A percentile compares a stretch with the other conserved stretches of the same genome.
phyloP scores from a whole-genome alignment of 2,888 invertebrate species.

The Flabesymbios commensalis region DNA sequence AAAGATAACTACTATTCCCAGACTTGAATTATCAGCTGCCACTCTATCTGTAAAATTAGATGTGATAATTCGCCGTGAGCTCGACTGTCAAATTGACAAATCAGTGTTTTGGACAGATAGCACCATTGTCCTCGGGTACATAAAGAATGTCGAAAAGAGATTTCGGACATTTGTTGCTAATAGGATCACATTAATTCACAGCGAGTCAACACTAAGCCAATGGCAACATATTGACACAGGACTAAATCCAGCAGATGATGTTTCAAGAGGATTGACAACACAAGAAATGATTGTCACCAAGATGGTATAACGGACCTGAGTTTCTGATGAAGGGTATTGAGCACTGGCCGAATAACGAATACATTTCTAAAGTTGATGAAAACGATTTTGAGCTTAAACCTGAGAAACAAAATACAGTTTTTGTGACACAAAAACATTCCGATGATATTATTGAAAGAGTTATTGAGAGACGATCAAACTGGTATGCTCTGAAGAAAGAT shows the following conservation, averaged over 20 bases:
- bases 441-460: background rate
- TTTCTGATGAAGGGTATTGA: background rate
- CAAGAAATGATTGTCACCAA: background rate
- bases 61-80: background rate
- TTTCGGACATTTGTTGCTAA: constrained; percentile 8
- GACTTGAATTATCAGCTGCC: constrained; percentile 8
- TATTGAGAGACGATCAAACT: background rate
- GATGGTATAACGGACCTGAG: background rate
- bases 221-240: background rate
- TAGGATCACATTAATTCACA: constrained; percentile 7
- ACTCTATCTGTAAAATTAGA: background rate
- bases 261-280: constrained; percentile 1
- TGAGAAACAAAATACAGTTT: background rate
- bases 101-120: constrained; percentile 10
- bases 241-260: constrained; percentile 7
- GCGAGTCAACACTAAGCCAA: background rate
- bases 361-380: background rate
- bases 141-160: background rate
- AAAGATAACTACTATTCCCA: constrained; percentile 7
- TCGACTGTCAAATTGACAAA: background rate
- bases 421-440: background rate
- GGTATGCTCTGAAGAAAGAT: constrained; percentile 3
- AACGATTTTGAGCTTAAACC: background rate
- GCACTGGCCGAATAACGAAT: background rate
- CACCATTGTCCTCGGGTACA: constrained; percentile 2